Percentiles rank a stretch among this genome's conserved stretches.
Evolutionary conservation across 2,113 vertebrate genomes (phyloP).

Genomic region (Colinus virginianus): DNA sequence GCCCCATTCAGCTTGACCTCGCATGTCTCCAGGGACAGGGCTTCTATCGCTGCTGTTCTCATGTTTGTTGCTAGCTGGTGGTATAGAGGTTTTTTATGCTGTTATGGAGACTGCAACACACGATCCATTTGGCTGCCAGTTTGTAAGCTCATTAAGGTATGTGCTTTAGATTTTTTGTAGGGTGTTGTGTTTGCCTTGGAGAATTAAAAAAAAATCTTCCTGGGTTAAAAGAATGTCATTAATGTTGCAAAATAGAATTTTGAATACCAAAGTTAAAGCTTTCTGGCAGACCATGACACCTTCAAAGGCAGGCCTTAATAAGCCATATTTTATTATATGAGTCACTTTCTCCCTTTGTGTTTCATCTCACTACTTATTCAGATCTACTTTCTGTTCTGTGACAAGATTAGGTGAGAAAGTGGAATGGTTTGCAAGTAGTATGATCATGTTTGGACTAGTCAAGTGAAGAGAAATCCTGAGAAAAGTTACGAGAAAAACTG

Average conservation of each 20-base stretch:
- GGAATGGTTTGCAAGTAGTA: background rate
- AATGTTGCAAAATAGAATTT: background rate
- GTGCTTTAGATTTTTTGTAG: background rate
- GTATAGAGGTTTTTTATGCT: background rate
- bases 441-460: background rate
- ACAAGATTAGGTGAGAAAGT: background rate
- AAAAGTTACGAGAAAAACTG: background rate
- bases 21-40: too few relatives aligned
- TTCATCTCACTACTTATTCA: background rate
- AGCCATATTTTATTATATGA: background rate
- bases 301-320: conserved; percentile 18
- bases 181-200: background rate
- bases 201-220: background rate
- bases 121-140: background rate
- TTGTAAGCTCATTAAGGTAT: background rate
- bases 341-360: background rate
- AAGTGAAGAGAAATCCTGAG: background rate
- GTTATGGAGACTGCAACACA: background rate
- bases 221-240: conserved; percentile 8
- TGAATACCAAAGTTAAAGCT: conserved; percentile 26
- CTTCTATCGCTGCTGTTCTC: background rate
- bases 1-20: too few relatives aligned
- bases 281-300: background rate
- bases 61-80: background rate
- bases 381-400: background rate